phyloP scores from a whole-genome alignment of 2,797 vertebrate species.

The Atherinosoma microstoma region DNA sequence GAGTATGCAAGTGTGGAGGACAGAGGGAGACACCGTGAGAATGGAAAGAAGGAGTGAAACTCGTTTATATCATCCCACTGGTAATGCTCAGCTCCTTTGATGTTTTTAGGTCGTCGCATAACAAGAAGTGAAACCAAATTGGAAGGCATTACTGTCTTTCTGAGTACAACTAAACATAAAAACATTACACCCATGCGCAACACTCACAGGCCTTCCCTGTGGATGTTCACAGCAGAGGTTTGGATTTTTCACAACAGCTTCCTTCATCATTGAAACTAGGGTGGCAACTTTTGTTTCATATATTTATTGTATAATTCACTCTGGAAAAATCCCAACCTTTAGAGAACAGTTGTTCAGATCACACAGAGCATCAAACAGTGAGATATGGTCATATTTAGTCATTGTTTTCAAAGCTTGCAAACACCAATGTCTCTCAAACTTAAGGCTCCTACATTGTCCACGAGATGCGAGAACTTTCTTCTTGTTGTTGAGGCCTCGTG shows the following conservation, averaged over 20 bases:
- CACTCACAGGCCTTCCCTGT: neutral
- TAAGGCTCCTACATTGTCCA: neutral
- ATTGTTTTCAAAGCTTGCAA: neutral
- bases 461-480: no score
- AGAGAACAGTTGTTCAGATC: neutral
- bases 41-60: constrained; percentile 53
- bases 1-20: constrained; percentile 30
- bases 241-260: constrained; percentile 12
- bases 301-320: constrained; percentile 3
- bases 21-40: constrained; percentile 42
- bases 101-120: constrained; percentile 21
- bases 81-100: constrained; percentile 46
- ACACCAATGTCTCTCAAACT: constrained; percentile 14
- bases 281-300: neutral
- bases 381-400: neutral
- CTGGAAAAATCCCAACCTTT: neutral
- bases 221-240: constrained; percentile 10
- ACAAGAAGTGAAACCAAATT: constrained; percentile 58
- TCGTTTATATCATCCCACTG: constrained; percentile 45
- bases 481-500: no score
- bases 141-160: constrained; percentile 37
- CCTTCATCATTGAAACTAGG: constrained; percentile 8
- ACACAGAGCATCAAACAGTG: neutral
- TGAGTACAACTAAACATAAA: constrained; percentile 38
- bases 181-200: constrained; percentile 16